Evolutionary conservation across 2,888 invertebrate species (phyloP).

Genomic region (Oscheius myriophilus): DNA sequence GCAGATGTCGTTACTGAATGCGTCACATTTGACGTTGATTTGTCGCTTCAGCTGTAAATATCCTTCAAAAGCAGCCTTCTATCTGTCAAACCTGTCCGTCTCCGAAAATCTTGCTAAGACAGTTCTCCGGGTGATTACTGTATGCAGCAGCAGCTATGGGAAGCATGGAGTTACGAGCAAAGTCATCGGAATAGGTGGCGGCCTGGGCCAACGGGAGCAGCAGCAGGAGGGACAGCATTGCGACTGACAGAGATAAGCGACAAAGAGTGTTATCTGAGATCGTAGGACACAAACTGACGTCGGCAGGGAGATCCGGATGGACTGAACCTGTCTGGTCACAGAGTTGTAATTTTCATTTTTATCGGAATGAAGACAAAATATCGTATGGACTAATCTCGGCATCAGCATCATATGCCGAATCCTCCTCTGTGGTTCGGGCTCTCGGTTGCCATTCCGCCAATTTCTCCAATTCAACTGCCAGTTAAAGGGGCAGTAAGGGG

Average conservation of each 20-base stretch:
- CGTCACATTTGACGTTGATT: conserved; percentile 43
- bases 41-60: conserved; percentile 41
- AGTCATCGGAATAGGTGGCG: conserved; percentile 38
- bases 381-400: no score
- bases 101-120: conserved; percentile 44
- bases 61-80: not conserved
- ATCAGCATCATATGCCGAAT: no score
- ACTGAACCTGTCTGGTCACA: no score
- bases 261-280: no score
- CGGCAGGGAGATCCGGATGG: no score
- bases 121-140: conserved; percentile 47
- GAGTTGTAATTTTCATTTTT: no score
- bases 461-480: no score
- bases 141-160: conserved; percentile 57
- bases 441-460: no score
- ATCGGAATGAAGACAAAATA: no score
- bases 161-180: conserved; percentile 47
- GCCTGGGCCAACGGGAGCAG: not conserved
- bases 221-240: conserved; percentile 5
- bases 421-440: no score
- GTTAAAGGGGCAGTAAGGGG: no score
- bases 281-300: no score
- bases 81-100: conserved; percentile 39
- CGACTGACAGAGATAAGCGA: not conserved
- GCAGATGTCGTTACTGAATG: conserved; percentile 47